Conservation (phyloP, 2,113 vertebrate genomes). For the Megalops atlanticus region DNA sequence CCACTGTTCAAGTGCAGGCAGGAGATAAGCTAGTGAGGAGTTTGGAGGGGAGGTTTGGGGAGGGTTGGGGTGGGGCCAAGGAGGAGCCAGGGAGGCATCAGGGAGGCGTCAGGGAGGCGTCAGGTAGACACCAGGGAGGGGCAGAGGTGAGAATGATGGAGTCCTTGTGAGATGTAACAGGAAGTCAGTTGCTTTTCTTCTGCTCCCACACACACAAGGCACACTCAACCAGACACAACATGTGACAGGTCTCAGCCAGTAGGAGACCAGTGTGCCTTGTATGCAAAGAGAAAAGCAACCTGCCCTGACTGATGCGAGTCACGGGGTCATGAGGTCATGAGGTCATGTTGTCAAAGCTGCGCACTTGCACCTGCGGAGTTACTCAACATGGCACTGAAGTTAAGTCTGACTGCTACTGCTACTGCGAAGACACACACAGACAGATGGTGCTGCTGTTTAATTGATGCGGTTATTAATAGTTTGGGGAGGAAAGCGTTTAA, state of each 20-base stretch:
- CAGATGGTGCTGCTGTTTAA: constrained; percentile 33
- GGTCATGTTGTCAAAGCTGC: background rate
- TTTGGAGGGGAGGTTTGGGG: background rate
- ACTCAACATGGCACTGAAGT: background rate
- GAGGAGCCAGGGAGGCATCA: background rate
- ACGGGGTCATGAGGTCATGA: background rate
- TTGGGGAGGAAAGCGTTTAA: constrained; percentile 28
- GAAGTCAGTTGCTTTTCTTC: constrained; percentile 2
- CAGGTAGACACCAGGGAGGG: no score
- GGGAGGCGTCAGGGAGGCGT: background rate
- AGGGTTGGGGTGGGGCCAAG: background rate
- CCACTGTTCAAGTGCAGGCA: background rate
- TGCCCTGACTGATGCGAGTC: constrained; percentile 3
- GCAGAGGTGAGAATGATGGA: background rate
- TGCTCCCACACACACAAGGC: constrained; percentile 16
- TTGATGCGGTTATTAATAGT: constrained; percentile 48
- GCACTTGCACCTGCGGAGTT: background rate
- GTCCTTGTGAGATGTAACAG: background rate
- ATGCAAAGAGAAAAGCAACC: constrained; percentile 19
- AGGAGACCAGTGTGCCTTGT: background rate
- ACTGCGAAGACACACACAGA: constrained; percentile 10
- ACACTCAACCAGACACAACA: background rate
- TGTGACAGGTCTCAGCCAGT: background rate
- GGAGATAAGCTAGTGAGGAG: background rate
- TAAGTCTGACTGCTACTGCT: constrained; percentile 6